Evolutionary conservation across 1,140 invertebrate species (phyloP).

Genomic region (Drosophila cardini): DNA sequence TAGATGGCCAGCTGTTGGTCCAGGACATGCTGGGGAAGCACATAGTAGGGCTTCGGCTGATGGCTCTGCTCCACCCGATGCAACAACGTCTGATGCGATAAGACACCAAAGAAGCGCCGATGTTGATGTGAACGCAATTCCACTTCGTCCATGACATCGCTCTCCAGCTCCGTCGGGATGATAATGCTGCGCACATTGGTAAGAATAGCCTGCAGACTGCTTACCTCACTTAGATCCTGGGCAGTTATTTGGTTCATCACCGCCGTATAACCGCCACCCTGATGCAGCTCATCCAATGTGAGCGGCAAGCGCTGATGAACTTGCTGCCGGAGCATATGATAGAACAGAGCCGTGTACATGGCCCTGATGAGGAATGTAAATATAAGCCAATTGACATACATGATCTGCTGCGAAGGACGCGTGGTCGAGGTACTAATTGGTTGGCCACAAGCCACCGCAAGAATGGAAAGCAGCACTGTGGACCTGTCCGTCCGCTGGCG

Average conservation of each 20-base stretch:
- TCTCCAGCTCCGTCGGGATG: constrained; percentile 40
- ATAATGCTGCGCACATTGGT: constrained; percentile 16
- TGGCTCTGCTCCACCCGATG: constrained; percentile 28
- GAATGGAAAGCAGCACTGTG: constrained; percentile 38
- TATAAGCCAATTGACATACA: constrained; percentile 53
- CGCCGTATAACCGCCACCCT: constrained; percentile 38
- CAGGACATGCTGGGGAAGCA: constrained; percentile 48
- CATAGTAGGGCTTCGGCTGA: constrained; percentile 48
- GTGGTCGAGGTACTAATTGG: constrained; percentile 29
- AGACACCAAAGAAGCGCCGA: constrained; percentile 33
- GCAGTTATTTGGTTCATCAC: constrained; percentile 52
- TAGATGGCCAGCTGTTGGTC: constrained; percentile 67
- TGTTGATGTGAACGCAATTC: constrained; percentile 15
- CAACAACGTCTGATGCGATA: constrained; percentile 50
- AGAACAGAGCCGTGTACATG: constrained; percentile 60
- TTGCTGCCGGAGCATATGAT: constrained; percentile 55
- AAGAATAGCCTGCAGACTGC: constrained; percentile 32
- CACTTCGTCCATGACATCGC: constrained; percentile 41
- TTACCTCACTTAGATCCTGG: constrained; percentile 47
- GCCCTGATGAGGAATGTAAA: constrained; percentile 53
- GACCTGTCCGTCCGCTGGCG: constrained; percentile 12
- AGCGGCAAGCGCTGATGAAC: constrained; percentile 53
- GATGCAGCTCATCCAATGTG: constrained; percentile 37
- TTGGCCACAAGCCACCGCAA: constrained; percentile 45
- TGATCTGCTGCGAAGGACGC: constrained; percentile 37